These are phyloP conservation scores for Sycophaga agraensis DNA, from an alignment of 1,140 invertebrate species.

Conservation along the genomic window DNA sequence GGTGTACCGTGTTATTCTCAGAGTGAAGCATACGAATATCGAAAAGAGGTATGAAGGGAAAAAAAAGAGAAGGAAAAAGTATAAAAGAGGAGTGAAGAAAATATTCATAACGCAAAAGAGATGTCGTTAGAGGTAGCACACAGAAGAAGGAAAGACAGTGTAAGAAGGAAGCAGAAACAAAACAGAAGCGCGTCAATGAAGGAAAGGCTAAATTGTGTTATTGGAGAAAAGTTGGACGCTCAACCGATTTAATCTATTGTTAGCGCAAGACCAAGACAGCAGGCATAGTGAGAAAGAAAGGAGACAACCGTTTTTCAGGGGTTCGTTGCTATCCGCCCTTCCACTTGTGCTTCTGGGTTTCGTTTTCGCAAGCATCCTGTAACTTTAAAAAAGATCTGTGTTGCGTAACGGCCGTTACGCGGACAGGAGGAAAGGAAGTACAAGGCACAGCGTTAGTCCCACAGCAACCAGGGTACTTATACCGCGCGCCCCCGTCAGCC, in stretches of 20 bases:
- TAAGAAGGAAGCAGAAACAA: neutral
- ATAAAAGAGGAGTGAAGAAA: neutral
- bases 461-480: too few relatives aligned
- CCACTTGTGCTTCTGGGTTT: neutral
- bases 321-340: neutral
- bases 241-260: slow-evolving; percentile 41
- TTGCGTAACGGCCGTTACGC: neutral
- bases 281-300: slow-evolving; percentile 35
- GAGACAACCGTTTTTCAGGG: slow-evolving; percentile 23
- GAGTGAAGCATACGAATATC: neutral
- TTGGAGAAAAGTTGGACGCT: slow-evolving; percentile 40
- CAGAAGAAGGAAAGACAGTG: too few relatives aligned
- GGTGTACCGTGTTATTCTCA: neutral
- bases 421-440: neutral
- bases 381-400: slow-evolving; percentile 3
- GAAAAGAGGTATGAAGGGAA: too few relatives aligned
- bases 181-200: too few relatives aligned
- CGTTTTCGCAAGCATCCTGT: neutral
- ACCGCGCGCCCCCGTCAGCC: too few relatives aligned
- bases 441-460: too few relatives aligned
- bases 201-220: slow-evolving; percentile 35
- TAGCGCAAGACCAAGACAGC: slow-evolving; percentile 30
- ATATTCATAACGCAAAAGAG: too few relatives aligned
- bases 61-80: neutral
- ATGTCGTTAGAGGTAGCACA: too few relatives aligned